phyloP scores from a whole-genome alignment of 2,113 vertebrate species.

The Leptosomus discolor region DNA sequence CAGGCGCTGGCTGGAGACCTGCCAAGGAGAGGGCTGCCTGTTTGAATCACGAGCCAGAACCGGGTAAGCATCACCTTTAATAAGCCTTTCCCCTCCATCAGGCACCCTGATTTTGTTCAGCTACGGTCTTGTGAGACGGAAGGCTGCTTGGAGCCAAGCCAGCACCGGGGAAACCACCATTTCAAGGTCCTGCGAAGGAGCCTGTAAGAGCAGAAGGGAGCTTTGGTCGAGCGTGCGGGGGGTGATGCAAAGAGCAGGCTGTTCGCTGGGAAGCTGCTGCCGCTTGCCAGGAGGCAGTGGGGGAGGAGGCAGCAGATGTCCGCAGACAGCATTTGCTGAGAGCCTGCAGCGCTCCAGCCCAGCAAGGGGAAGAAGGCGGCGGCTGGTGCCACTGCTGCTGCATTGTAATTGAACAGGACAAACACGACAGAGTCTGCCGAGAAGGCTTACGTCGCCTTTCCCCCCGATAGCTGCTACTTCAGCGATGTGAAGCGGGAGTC shows the following conservation, averaged over 20 bases:
- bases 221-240: neutral
- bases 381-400: conserved; percentile 31
- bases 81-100: neutral
- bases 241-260: conserved; percentile 24
- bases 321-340: neutral
- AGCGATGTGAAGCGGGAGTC: fast-evolving
- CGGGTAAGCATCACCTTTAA: neutral
- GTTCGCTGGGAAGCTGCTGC: conserved; percentile 46
- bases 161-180: neutral
- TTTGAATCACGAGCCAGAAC: neutral
- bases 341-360: conserved; percentile 16
- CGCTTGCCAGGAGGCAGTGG: conserved; percentile 5
- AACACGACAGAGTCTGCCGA: neutral
- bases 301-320: conserved; percentile 64
- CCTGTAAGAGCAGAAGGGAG: conserved; percentile 27
- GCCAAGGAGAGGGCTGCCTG: conserved; percentile 11
- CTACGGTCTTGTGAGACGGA: neutral
- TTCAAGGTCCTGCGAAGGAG: conserved; percentile 40
- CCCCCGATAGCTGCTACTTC: neutral
- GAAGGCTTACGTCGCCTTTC: neutral
- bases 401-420: neutral
- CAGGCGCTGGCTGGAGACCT: neutral
- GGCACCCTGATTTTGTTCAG: conserved; percentile 15
- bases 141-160: conserved; percentile 11
- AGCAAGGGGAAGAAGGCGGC: neutral